Percentiles rank a stretch among this genome's conserved stretches.
Evolutionary conservation across 1,140 invertebrate genomes (phyloP).

Genomic region (Leptinotarsa undecemlineata): DNA sequence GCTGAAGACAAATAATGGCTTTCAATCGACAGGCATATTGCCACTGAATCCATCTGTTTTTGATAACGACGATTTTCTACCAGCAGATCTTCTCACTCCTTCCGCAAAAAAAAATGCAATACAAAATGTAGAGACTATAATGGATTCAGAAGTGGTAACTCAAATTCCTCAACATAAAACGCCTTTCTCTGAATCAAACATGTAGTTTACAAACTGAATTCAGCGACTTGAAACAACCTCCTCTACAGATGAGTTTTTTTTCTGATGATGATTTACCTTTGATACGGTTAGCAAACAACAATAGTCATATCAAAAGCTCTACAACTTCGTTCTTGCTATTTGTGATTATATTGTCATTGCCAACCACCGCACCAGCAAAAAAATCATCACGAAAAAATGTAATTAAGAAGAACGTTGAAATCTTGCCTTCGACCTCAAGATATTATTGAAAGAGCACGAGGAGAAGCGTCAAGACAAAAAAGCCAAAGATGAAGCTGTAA

Average conservation of each 20-base stretch:
- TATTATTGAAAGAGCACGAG: too few relatives aligned
- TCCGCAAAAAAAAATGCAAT: background rate
- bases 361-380: background rate
- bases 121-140: background rate
- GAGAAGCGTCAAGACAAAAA: too few relatives aligned
- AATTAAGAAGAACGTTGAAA: background rate
- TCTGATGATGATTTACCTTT: background rate
- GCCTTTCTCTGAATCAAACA: too few relatives aligned
- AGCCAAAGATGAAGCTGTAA: too few relatives aligned
- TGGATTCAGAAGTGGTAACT: background rate
- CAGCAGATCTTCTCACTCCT: constrained; percentile 10
- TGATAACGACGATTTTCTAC: constrained; percentile 2
- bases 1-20: constrained; percentile 4
- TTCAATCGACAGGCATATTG: background rate
- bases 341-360: background rate
- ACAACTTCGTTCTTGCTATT: background rate
- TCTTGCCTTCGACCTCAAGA: background rate
- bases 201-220: too few relatives aligned
- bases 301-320: background rate
- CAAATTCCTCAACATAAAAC: background rate
- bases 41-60: constrained; percentile 11
- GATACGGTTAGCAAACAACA: background rate
- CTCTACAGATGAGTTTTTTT: background rate
- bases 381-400: background rate
- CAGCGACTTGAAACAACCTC: background rate